Evolutionary conservation across 2,113 vertebrate genomes (phyloP).

Genomic region (Ornithorhynchus anatinus): DNA sequence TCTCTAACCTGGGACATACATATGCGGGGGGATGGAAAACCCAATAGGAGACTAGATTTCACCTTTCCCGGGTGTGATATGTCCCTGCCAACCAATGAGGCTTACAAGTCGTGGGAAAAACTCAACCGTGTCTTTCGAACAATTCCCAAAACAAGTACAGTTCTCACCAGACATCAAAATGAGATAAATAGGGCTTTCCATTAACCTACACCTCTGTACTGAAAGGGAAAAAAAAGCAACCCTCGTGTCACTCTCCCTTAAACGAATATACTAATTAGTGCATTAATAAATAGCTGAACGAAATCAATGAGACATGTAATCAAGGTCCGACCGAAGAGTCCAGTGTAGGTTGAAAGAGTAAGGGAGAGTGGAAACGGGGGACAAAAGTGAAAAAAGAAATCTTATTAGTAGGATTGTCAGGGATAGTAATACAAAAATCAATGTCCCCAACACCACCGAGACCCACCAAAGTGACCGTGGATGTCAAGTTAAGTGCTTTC

Average conservation of each 20-base stretch:
- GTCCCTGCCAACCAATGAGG: conserved; percentile 27
- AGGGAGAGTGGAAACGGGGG: not conserved
- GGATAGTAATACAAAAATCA: conserved; percentile 9
- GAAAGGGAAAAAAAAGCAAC: conserved; percentile 29
- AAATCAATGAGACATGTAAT: conserved; percentile 65
- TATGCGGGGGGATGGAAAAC: conserved; percentile 12
- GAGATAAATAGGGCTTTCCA: conserved; percentile 56
- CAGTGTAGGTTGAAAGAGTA: not conserved
- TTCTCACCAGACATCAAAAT: conserved; percentile 32
- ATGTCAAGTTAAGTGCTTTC: not conserved
- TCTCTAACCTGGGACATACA: not conserved
- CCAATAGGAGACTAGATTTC: conserved; percentile 38
- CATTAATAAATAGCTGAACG: conserved; percentile 59
- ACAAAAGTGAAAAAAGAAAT: not conserved
- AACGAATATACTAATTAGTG: conserved; percentile 57
- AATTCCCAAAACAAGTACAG: conserved; percentile 47
- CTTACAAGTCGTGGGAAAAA: not conserved
- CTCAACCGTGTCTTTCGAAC: conserved; percentile 31
- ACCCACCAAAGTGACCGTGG: not conserved
- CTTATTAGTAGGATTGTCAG: conserved; percentile 34
- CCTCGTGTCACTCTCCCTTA: conserved; percentile 44
- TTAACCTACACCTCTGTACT: conserved; percentile 59
- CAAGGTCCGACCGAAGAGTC: conserved; percentile 49
- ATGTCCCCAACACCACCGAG: not conserved
- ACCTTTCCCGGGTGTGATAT: conserved; percentile 42